Evolutionary conservation across 2,797 vertebrate species (phyloP).

Genomic region (Onychomys leucogaster): DNA sequence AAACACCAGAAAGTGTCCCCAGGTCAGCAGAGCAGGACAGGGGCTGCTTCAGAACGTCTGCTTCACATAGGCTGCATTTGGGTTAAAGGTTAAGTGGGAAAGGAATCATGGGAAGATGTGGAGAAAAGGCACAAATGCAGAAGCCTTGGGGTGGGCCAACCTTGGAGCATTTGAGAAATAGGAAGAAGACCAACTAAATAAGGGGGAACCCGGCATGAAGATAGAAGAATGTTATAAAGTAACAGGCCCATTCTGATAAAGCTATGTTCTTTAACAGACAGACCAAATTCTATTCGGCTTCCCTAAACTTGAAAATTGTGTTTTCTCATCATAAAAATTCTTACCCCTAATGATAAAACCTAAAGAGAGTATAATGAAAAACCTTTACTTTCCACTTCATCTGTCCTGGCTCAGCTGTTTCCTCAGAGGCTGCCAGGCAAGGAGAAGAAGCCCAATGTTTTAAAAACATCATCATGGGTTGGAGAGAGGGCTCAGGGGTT

Average conservation of each 20-base stretch:
- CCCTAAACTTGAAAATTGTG: constrained; percentile 71
- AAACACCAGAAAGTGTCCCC: neutral
- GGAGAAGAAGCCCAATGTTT: constrained; percentile 18
- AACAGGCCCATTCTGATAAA: constrained; percentile 22
- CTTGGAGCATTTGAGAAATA: neutral
- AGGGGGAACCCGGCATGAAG: neutral
- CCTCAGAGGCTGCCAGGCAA: constrained; percentile 36
- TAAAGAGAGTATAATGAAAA: constrained; percentile 72
- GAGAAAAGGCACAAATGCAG: neutral
- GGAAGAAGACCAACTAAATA: neutral
- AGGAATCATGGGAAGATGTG: neutral
- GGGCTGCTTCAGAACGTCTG: neutral
- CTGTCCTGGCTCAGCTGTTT: constrained; percentile 45
- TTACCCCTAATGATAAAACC: constrained; percentile 59
- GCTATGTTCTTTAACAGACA: constrained; percentile 41
- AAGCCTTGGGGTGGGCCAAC: neutral
- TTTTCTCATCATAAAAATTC: constrained; percentile 69
- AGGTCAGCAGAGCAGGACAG: neutral
- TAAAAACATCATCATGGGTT: neutral
- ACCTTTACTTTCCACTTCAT: constrained; percentile 54
- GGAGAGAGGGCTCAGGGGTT: neutral
- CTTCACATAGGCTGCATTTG: neutral
- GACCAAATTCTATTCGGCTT: constrained; percentile 65
- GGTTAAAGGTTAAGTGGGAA: neutral
- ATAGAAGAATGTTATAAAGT: constrained; percentile 17